phyloP scores from a whole-genome alignment of 1,140 invertebrate genomes.

The Acromyrmex heyeri region DNA sequence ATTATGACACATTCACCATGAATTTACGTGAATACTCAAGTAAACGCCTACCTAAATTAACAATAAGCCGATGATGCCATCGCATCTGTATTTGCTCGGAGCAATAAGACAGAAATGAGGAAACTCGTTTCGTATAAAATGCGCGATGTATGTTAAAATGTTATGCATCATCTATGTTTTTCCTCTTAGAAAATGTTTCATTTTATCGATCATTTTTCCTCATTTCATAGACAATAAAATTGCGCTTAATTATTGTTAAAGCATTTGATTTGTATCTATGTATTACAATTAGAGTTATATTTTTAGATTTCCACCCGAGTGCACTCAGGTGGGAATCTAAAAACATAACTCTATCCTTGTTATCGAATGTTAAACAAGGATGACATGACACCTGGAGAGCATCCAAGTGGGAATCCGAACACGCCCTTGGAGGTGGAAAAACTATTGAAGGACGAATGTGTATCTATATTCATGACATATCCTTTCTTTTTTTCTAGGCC shows the following conservation, averaged over 20 bases:
- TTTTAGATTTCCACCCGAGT: too few species aligned
- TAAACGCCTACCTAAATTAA: background rate
- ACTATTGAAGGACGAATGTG: constrained; percentile 21
- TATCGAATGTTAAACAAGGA: too few species aligned
- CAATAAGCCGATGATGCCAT: constrained; percentile 10
- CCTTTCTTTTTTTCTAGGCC: constrained; percentile 47
- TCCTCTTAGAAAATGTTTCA: background rate
- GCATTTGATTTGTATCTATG: background rate
- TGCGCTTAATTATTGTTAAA: too few species aligned
- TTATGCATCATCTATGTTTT: background rate
- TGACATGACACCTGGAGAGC: too few species aligned
- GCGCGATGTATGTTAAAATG: background rate
- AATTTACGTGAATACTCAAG: constrained; percentile 16
- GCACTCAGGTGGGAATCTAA: too few species aligned
- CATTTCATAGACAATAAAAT: background rate
- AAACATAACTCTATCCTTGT: too few species aligned
- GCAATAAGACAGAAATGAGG: background rate
- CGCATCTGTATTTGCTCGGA: constrained; percentile 31
- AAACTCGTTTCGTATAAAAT: background rate
- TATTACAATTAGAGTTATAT: background rate
- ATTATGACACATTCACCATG: background rate
- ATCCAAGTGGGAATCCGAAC: too few species aligned
- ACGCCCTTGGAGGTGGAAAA: constrained; percentile 1
- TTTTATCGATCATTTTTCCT: background rate
- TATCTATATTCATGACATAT: background rate